Evolutionary conservation across 1,140 invertebrate genomes (phyloP).

Genomic region (Cydia fagiglandana): DNA sequence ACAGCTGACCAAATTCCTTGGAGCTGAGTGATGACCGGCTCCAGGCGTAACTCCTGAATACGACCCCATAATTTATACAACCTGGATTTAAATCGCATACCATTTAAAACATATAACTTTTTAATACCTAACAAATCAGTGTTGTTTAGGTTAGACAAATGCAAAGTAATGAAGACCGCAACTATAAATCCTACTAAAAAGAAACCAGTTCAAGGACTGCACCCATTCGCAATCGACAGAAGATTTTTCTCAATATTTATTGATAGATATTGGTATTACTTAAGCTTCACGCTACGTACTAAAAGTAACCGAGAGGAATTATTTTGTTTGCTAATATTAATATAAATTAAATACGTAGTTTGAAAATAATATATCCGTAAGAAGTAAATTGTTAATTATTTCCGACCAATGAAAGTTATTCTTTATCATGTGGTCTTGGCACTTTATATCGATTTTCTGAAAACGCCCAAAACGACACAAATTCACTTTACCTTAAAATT

Average conservation of each 20-base stretch:
- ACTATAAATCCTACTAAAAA: constrained; percentile 36
- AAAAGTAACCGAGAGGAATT: not conserved
- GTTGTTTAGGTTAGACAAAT: constrained; percentile 10
- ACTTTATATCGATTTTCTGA: not conserved
- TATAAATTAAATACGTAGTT: too few relatives aligned
- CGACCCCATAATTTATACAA: not conserved
- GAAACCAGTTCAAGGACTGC: constrained; percentile 50
- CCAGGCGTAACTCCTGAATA: not conserved
- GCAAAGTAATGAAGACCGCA: constrained; percentile 8
- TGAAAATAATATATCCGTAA: too few relatives aligned
- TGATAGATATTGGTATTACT: constrained; percentile 35
- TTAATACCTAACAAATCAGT: not conserved
- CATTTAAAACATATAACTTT: not conserved
- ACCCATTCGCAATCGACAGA: constrained; percentile 36
- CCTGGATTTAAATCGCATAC: constrained; percentile 13
- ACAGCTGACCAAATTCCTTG: constrained; percentile 67
- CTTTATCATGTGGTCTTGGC: too few relatives aligned
- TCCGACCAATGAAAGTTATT: too few relatives aligned
- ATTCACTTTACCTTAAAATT: not conserved
- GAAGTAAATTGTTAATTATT: too few relatives aligned
- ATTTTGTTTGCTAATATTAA: too few relatives aligned
- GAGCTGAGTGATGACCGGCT: constrained; percentile 49
- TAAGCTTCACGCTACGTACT: not conserved
- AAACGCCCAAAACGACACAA: not conserved
- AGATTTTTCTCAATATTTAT: constrained; percentile 49